phyloP scores from a whole-genome alignment of 2,113 vertebrate species.

The Hydrolagus affinis region DNA sequence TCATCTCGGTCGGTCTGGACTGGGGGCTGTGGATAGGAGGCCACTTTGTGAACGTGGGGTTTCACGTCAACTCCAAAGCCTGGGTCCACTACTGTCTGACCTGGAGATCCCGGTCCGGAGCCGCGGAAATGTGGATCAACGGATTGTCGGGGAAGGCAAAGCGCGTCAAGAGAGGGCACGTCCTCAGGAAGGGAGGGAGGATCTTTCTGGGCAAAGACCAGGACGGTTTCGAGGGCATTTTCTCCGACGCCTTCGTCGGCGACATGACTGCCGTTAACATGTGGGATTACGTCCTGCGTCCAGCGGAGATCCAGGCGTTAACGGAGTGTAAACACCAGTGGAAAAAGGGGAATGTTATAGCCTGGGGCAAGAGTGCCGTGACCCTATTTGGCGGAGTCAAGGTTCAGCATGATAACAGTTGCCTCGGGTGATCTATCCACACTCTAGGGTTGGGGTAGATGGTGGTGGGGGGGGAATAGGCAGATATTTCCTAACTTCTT shows the following conservation, averaged over 20 bases:
- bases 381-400: conserved; percentile 62
- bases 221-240: conserved; percentile 57
- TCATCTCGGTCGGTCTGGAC: conserved; percentile 49
- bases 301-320: conserved; percentile 51
- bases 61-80: conserved; percentile 41
- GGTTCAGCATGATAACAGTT: conserved; percentile 60
- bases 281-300: conserved; percentile 61
- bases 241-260: conserved; percentile 54
- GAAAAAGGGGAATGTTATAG: conserved; percentile 55
- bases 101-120: conserved; percentile 59
- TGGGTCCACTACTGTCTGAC: conserved; percentile 67
- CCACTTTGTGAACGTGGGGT: conserved; percentile 55
- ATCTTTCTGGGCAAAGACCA: conserved; percentile 64
- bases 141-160: conserved; percentile 50
- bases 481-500: too few relatives aligned
- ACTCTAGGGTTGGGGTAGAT: not conserved
- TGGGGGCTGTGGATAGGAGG: conserved; percentile 63
- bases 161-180: conserved; percentile 50
- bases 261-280: conserved; percentile 58
- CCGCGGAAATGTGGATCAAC: conserved; percentile 54
- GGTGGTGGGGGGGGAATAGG: too few relatives aligned
- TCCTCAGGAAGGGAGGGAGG: conserved; percentile 44
- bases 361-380: conserved; percentile 61
- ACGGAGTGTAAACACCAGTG: conserved; percentile 48
- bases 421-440: conserved; percentile 39